A percentile compares a stretch with the other conserved stretches of the same genome.
Conservation (phyloP, 2,113 vertebrate species). For the Neopipo cinnamomea region DNA sequence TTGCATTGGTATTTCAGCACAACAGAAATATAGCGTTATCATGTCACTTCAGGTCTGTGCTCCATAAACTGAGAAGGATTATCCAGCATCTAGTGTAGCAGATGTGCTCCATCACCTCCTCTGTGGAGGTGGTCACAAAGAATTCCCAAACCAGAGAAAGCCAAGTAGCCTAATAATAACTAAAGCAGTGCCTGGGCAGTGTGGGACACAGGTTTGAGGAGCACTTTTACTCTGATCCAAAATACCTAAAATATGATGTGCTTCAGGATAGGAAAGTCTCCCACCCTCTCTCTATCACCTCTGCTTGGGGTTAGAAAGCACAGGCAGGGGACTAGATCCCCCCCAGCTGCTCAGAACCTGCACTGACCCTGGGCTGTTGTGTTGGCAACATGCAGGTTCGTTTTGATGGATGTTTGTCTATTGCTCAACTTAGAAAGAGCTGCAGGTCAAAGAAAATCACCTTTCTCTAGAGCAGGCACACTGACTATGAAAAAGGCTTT, state of each 20-base stretch:
- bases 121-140: background rate
- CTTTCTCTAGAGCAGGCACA: background rate
- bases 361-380: background rate
- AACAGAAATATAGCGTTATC: background rate
- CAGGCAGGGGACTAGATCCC: background rate
- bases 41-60: background rate
- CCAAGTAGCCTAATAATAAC: background rate
- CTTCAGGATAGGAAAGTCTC: background rate
- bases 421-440: background rate
- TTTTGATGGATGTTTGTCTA: background rate
- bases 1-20: background rate
- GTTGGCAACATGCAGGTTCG: background rate
- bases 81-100: background rate
- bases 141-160: background rate
- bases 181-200: background rate
- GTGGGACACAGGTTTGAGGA: background rate
- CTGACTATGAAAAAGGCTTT: background rate
- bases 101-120: background rate
- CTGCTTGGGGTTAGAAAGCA: rapidly evolving
- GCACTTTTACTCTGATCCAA: background rate
- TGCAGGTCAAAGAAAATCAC: background rate
- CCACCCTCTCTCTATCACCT: background rate
- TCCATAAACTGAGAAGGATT: background rate
- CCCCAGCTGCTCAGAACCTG: background rate
- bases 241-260: background rate